Percentiles rank a stretch among this genome's conserved stretches.
Conservation (phyloP, 2,113 vertebrate species). For the Scophthalmus maximus region DNA sequence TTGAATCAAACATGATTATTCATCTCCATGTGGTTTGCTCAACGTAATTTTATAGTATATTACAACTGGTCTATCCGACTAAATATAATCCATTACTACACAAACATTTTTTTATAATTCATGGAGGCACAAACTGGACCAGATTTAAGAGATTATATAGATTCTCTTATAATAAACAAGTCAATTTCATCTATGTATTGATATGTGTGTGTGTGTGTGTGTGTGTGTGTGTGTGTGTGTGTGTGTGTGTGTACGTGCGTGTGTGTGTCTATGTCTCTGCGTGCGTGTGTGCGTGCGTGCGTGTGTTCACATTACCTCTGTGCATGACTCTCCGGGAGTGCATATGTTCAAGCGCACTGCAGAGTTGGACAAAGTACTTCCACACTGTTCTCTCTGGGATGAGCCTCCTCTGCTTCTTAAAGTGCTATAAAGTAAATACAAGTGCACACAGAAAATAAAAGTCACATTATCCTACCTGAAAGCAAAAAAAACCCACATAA, state of each 20-base stretch:
- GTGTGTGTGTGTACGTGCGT: not conserved
- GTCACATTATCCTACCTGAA: conserved; percentile 26
- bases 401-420: conserved; percentile 97
- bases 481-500: conserved; percentile 27
- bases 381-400: conserved; percentile 98
- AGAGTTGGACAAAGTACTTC: conserved; percentile 99
- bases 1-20: too few species aligned
- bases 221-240: not conserved
- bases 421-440: conserved; percentile 86
- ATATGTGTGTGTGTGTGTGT: conserved; percentile 8
- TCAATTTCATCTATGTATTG: not conserved
- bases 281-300: not conserved
- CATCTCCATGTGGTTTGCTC: too few species aligned
- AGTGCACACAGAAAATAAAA: conserved; percentile 6
- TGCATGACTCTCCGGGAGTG: conserved; percentile 99
- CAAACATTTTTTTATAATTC: not conserved
- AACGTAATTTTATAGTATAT: too few species aligned
- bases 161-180: not conserved
- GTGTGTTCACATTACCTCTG: conserved; percentile 83
- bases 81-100: not conserved
- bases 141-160: not conserved
- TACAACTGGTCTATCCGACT: not conserved
- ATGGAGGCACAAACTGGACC: not conserved
- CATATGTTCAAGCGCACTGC: conserved; percentile 98
- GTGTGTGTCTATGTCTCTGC: not conserved